These are phyloP conservation scores for Leucoraja ocellata DNA, from an alignment of 2,797 vertebrate genomes.

Conservation along the genomic window DNA sequence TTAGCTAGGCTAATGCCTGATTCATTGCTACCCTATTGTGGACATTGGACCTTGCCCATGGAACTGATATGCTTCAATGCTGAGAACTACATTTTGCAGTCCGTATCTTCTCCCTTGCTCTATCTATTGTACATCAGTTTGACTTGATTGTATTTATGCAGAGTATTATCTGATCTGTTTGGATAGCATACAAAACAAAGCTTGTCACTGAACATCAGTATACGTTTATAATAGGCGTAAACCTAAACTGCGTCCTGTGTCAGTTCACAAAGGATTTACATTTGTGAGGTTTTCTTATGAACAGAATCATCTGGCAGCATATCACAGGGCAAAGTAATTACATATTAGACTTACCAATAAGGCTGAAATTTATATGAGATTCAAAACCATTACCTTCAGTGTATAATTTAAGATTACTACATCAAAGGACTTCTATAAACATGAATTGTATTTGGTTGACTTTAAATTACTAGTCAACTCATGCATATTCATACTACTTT, in stretches of 20 bases:
- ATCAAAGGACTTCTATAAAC: not conserved
- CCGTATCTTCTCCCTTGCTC: too few relatives aligned
- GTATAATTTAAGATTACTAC: not conserved
- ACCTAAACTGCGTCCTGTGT: not conserved
- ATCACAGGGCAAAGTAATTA: not conserved
- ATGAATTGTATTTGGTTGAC: not conserved
- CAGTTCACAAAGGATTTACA: not conserved
- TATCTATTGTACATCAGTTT: too few relatives aligned
- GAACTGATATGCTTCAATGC: too few relatives aligned
- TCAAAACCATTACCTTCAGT: not conserved
- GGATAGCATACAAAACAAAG: too few relatives aligned
- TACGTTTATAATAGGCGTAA: too few relatives aligned
- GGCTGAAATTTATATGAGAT: not conserved
- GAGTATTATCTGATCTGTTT: too few relatives aligned
- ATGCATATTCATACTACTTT: not conserved
- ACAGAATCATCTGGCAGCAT: not conserved
- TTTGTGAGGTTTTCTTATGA: not conserved
- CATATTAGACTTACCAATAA: not conserved
- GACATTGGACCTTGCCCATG: too few relatives aligned
- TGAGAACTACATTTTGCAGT: too few relatives aligned
- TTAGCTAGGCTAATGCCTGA: too few relatives aligned
- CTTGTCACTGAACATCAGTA: too few relatives aligned
- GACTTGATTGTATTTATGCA: too few relatives aligned
- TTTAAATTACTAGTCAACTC: not conserved
- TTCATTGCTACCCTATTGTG: too few relatives aligned